Percentiles rank a stretch among this genome's conserved stretches.
These are phyloP conservation scores for Gallirallus australis DNA, from an alignment of 2,797 vertebrate genomes.

Conservation along the genomic window DNA sequence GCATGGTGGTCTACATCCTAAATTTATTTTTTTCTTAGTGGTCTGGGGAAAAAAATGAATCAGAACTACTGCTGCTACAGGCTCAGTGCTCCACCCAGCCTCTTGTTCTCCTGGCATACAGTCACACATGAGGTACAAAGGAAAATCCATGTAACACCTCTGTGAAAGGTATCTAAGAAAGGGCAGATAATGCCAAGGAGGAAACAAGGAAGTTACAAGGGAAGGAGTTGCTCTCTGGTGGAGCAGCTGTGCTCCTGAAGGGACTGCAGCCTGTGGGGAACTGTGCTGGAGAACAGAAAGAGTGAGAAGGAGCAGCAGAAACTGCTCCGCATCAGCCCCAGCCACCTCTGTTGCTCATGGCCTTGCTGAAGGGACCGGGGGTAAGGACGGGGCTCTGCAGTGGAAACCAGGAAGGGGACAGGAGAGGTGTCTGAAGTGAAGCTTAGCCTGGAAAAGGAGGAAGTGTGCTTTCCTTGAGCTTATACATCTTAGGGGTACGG, in stretches of 20 bases:
- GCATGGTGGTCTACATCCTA: neutral
- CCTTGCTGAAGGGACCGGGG: accelerated
- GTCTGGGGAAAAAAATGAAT: neutral
- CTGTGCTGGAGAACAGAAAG: accelerated
- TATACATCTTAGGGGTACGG: accelerated
- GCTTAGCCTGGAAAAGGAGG: accelerated
- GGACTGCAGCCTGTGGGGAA: accelerated
- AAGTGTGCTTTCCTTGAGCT: accelerated
- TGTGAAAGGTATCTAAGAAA: neutral
- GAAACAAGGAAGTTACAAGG: accelerated
- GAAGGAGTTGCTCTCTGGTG: accelerated
- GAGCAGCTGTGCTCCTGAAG: accelerated
- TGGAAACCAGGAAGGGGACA: accelerated
- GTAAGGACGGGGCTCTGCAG: accelerated
- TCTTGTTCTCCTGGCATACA: neutral
- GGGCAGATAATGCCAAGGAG: neutral
- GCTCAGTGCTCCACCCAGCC: neutral
- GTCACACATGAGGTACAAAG: neutral
- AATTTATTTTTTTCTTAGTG: neutral
- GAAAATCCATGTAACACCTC: neutral
- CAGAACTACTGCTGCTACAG: neutral
- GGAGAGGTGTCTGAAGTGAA: accelerated
- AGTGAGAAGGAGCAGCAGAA: neutral
- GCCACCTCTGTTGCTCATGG: accelerated
- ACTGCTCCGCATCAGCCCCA: accelerated